Conservation (phyloP, 2,113 vertebrate species). For the Catagonus wagneri region DNA sequence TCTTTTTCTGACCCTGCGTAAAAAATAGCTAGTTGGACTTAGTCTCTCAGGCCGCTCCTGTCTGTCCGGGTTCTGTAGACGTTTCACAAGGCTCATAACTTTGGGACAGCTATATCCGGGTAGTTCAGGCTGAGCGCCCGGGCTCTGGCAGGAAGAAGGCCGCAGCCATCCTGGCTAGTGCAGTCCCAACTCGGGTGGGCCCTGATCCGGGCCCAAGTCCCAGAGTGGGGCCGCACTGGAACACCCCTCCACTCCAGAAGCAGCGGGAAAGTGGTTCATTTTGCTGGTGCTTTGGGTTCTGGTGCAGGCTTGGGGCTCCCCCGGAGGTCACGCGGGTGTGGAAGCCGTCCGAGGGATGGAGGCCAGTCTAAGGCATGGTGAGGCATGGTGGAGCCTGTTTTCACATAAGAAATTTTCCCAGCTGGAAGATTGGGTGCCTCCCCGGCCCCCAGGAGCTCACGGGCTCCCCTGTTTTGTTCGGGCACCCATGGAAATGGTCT, state of each 20-base stretch:
- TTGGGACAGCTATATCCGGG: conserved; percentile 12
- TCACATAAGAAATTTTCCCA: neutral
- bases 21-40: conserved; percentile 32
- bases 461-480: neutral
- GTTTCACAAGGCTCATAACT: conserved; percentile 7
- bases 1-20: neutral
- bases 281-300: neutral
- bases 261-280: neutral
- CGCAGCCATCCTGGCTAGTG: neutral
- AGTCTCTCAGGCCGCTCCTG: neutral
- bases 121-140: neutral
- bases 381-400: neutral
- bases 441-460: neutral
- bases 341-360: neutral
- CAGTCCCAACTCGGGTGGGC: neutral
- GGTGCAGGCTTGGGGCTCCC: neutral
- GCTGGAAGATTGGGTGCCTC: too few species aligned
- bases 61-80: neutral
- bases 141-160: conserved; percentile 66
- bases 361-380: neutral
- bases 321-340: neutral
- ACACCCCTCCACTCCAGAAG: neutral
- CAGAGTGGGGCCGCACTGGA: neutral
- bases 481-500: neutral
- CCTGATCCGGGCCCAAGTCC: neutral